These are phyloP conservation scores for Carassius carassius DNA, from an alignment of 2,113 vertebrate species.

Conservation along the genomic window DNA sequence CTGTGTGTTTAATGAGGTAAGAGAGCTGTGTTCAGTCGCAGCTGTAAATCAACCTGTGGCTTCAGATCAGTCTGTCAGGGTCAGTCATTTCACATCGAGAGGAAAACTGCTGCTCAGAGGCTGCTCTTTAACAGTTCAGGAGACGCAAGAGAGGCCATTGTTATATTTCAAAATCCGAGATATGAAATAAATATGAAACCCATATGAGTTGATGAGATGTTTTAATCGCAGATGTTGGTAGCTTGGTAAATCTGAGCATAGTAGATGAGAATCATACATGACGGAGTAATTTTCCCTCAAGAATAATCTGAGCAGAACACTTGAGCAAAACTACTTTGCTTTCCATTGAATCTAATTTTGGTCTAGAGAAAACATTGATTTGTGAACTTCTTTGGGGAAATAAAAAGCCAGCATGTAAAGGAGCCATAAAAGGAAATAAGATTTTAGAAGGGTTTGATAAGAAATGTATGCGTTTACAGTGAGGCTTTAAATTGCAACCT, in stretches of 20 bases:
- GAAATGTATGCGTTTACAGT: not conserved
- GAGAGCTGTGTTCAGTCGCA: conserved; percentile 56
- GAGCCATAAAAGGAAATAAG: not conserved
- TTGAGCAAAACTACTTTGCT: not conserved
- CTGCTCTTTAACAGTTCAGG: not conserved
- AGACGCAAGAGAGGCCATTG: not conserved
- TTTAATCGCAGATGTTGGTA: too few relatives aligned
- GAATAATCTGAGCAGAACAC: not conserved
- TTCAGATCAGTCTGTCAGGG: too few relatives aligned
- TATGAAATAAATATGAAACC: too few relatives aligned
- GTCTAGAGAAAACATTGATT: not conserved
- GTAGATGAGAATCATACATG: not conserved
- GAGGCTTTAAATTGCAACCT: not conserved
- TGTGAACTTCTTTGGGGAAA: not conserved
- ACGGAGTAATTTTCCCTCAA: not conserved
- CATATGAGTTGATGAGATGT: not conserved
- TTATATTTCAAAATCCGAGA: too few relatives aligned
- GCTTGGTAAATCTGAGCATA: not conserved
- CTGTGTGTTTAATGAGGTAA: conserved; percentile 43
- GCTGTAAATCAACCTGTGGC: too few relatives aligned
- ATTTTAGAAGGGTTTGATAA: not conserved
- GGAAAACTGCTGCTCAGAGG: not conserved
- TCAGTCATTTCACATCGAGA: not conserved
- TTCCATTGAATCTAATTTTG: not conserved
- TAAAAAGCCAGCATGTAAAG: not conserved